phyloP scores from a whole-genome alignment of 2,888 invertebrate species.

The Erannis defoliaria region DNA sequence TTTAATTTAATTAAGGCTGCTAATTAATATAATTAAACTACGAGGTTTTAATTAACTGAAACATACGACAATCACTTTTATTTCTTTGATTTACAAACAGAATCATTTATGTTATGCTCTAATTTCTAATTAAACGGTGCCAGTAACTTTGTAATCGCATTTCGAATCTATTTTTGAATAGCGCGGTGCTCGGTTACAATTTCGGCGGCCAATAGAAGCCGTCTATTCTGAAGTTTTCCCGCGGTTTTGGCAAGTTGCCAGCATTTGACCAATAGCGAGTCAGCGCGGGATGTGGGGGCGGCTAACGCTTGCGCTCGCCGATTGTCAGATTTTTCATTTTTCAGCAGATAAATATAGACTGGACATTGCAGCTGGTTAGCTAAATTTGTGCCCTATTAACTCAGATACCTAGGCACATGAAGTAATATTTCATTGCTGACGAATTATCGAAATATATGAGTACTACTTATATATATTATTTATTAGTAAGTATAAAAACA shows the following conservation, averaged over 20 bases:
- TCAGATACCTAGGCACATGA: background rate
- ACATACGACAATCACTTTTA: background rate
- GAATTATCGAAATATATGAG: no score
- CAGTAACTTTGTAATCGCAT: slow-evolving; percentile 61
- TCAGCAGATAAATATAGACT: slow-evolving; percentile 61
- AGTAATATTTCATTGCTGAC: no score
- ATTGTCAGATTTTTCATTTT: slow-evolving; percentile 61
- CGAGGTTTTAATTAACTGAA: background rate
- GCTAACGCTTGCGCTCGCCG: slow-evolving; percentile 55
- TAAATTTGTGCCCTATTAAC: slow-evolving; percentile 43
- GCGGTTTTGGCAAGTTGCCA: slow-evolving; percentile 82
- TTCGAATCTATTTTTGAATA: slow-evolving; percentile 83
- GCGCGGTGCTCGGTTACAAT: slow-evolving; percentile 84
- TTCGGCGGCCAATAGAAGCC: slow-evolving; percentile 71
- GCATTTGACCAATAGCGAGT: slow-evolving; percentile 70
- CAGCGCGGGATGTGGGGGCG: slow-evolving; percentile 70
- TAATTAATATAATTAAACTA: slow-evolving; percentile 10
- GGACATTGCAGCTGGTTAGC: slow-evolving; percentile 46
- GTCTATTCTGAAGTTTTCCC: slow-evolving; percentile 71
- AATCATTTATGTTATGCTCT: slow-evolving; percentile 17
- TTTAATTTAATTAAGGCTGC: background rate
- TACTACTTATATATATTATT: no score
- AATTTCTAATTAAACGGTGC: slow-evolving; percentile 9
- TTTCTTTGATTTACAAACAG: background rate
- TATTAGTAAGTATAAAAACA: no score